Evolutionary conservation across 2,888 invertebrate species (phyloP).

Genomic region (Phytoseiulus persimilis): DNA sequence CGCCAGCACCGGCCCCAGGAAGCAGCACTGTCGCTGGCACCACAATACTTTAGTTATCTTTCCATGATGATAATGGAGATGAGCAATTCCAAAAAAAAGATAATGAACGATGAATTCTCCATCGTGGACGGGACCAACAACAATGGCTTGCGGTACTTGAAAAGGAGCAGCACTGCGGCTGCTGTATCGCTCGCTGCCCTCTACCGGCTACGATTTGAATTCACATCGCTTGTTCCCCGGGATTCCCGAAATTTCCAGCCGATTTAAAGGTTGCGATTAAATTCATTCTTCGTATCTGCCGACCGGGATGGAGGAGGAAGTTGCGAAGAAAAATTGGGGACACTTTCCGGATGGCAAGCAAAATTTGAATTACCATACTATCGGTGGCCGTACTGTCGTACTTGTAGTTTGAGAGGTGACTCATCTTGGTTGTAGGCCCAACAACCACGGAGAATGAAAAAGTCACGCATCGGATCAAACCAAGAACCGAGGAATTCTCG

Average conservation of each 20-base stretch:
- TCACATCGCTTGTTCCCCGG: background rate
- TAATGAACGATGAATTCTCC: background rate
- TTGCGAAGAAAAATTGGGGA: background rate
- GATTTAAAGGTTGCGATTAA: background rate
- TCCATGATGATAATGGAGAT: background rate
- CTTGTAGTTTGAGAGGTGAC: too few species aligned
- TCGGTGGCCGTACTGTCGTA: too few species aligned
- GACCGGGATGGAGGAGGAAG: background rate
- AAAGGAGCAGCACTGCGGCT: too few species aligned
- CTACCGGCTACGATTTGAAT: background rate
- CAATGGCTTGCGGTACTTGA: background rate
- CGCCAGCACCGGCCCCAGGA: too few species aligned
- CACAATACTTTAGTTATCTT: background rate
- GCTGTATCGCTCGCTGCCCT: too few species aligned
- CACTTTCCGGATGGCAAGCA: too few species aligned
- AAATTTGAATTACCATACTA: too few species aligned
- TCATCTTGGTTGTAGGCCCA: too few species aligned
- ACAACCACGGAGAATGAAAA: too few species aligned
- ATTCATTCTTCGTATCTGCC: background rate
- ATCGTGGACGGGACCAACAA: background rate
- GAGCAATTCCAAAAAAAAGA: background rate
- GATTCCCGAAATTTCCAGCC: background rate
- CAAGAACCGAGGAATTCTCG: too few species aligned
- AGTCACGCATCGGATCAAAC: too few species aligned
- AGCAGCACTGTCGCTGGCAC: background rate